phyloP scores from a whole-genome alignment of 2,113 vertebrate genomes.

The Lagenorhynchus albirostris region DNA sequence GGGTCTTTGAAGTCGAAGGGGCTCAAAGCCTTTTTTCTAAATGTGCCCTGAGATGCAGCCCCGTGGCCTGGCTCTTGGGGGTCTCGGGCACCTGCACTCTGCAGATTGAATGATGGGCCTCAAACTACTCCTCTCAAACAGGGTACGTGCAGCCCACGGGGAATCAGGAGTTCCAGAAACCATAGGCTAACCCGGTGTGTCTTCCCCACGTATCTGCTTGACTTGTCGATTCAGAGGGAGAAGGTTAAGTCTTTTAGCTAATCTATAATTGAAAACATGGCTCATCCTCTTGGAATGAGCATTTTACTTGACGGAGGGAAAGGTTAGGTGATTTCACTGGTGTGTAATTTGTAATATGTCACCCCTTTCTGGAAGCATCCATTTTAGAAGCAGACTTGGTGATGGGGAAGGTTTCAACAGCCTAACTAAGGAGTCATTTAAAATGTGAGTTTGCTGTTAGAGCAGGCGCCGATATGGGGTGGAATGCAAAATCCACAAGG shows the following conservation, averaged over 20 bases:
- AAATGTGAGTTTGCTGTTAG: slow-evolving; percentile 17
- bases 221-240: background rate
- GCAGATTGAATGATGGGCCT: background rate
- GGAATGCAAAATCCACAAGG: background rate
- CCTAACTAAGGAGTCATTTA: slow-evolving; percentile 21
- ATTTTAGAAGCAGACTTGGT: background rate
- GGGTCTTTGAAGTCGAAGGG: background rate
- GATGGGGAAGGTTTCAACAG: background rate
- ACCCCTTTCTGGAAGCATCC: background rate
- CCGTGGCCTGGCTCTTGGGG: background rate
- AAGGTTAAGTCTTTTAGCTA: background rate
- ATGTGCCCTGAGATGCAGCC: background rate
- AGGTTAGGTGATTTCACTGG: slow-evolving; percentile 19
- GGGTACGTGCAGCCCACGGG: rapidly evolving
- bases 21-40: background rate
- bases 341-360: background rate
- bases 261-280: background rate
- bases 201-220: background rate
- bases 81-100: background rate
- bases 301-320: background rate
- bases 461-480: background rate
- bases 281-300: background rate
- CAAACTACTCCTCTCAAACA: background rate
- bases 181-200: rapidly evolving
- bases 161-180: background rate